Evolutionary conservation across 2,888 invertebrate species (phyloP), one percentile per base, ranked within the genome.

Genomic region (Globia sparganii): DNA sequence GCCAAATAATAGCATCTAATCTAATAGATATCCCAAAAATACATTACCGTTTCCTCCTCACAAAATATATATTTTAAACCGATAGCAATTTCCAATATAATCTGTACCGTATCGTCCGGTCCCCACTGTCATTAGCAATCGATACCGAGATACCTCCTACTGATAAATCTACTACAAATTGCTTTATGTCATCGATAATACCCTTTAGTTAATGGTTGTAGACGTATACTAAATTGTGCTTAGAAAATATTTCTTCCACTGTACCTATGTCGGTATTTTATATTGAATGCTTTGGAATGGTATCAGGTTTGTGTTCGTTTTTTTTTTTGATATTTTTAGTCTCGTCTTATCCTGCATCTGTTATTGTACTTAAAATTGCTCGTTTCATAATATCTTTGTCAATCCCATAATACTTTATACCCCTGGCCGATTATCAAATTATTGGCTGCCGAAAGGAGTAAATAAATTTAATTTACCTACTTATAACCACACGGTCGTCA

Each of bases 111-210:
- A 88, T 87, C 89, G 86, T 84, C 76, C 78, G 72, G 77, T 81
- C 86, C 87, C 82, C 79, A 72, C 86, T 89, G 91, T 88, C 88
- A 89, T 90, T 90, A 91, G 86, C 90, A 91, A 86, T 75, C 88
- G 84, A 77, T 84, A 77, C 78, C 75, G 46, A 89, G 91, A 90
- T 91, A 86, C 89, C 80, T 87, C 86, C 85, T 75, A 62, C 84
- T 85, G 91, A 90, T 89, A 89, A 88, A 83, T 86, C 86, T 82
- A 75, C 89, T 88, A 90, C 90, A 91, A 91, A 91, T 91, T 91
- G 91, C 89, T 89, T 89, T 85, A 86, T 89, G 89, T 88, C 89
- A 89, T 85, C 89, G 88, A 89, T 91, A 90, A 89, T 90, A 86
- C 85, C 88, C 84, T 86, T 87, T 83, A 81, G 87, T 84, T 88